Evolutionary conservation across 2,888 invertebrate genomes (phyloP).

Genomic region (Callyntrura sp.): DNA sequence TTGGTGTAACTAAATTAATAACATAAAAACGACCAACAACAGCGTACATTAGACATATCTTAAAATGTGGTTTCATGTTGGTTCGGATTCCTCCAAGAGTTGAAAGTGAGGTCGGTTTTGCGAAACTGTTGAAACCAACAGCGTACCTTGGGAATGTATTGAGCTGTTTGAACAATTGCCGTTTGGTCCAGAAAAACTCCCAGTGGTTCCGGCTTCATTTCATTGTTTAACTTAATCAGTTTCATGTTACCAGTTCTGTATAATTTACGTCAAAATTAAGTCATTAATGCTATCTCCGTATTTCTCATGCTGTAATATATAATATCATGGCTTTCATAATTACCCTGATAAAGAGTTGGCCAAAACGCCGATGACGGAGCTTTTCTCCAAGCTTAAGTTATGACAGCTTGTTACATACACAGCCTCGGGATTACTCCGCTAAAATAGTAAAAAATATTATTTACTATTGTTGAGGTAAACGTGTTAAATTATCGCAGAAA

Average conservation of each 20-base stretch:
- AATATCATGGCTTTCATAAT: background rate
- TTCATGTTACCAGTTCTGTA: conserved; percentile 70
- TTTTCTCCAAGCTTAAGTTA: background rate
- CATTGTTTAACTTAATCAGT: conserved; percentile 60
- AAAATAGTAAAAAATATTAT: conserved; percentile 15
- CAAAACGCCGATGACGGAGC: conserved; percentile 44
- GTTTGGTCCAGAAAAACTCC: conserved; percentile 75
- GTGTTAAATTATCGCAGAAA: background rate
- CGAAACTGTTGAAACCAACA: no score
- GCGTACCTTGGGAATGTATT: conserved; percentile 60
- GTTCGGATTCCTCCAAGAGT: no score
- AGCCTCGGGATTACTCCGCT: conserved; percentile 80
- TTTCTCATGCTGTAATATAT: background rate
- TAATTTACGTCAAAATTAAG: conserved; percentile 29
- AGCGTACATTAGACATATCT: conserved; percentile 56
- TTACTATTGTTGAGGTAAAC: no score
- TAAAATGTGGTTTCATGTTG: no score
- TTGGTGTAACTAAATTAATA: conserved; percentile 41
- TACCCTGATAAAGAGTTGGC: conserved; percentile 77
- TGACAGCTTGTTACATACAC: conserved; percentile 77
- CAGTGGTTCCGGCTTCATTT: conserved; percentile 62
- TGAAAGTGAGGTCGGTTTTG: no score
- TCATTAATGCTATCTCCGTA: background rate
- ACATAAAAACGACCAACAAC: background rate
- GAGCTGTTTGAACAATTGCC: conserved; percentile 77